phyloP scores from a whole-genome alignment of 2,113 vertebrate species.

The Pelmatolapia mariae region DNA sequence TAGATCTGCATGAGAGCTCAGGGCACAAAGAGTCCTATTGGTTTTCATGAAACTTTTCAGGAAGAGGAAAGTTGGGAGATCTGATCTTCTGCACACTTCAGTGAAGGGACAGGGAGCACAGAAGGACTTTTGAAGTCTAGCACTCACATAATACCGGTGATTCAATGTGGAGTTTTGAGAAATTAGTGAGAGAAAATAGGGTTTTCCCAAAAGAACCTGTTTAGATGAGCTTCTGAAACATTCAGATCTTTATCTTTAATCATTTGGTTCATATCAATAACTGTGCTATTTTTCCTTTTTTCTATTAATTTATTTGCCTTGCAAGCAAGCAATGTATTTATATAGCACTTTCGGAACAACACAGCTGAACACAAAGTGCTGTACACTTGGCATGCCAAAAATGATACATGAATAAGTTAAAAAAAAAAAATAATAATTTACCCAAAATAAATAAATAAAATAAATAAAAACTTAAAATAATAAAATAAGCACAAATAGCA shows the following conservation, averaged over 20 bases:
- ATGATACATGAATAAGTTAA: not conserved
- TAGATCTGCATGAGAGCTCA: not conserved
- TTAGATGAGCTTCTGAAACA: not conserved
- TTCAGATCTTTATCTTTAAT: not conserved
- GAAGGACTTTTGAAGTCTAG: not conserved
- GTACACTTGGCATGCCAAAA: not conserved
- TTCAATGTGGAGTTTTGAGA: not conserved
- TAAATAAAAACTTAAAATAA: not conserved
- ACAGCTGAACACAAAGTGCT: not conserved
- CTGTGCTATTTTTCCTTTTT: not conserved
- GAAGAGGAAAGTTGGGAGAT: not conserved
- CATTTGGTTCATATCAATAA: not conserved
- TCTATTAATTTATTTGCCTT: not conserved
- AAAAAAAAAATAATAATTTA: not conserved
- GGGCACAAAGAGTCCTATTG: not conserved
- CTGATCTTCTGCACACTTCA: not conserved
- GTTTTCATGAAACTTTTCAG: not conserved
- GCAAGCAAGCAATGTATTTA: not conserved
- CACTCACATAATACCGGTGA: not conserved
- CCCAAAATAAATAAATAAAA: not conserved
- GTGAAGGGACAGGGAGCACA: not conserved
- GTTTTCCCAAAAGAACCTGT: not conserved
- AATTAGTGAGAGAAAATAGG: not conserved
- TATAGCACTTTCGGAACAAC: not conserved
- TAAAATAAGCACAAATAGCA: not conserved